Base-by-base conservation (phyloP, 2,888 invertebrate genomes). In the Entomobrya multifasciata region DNA sequence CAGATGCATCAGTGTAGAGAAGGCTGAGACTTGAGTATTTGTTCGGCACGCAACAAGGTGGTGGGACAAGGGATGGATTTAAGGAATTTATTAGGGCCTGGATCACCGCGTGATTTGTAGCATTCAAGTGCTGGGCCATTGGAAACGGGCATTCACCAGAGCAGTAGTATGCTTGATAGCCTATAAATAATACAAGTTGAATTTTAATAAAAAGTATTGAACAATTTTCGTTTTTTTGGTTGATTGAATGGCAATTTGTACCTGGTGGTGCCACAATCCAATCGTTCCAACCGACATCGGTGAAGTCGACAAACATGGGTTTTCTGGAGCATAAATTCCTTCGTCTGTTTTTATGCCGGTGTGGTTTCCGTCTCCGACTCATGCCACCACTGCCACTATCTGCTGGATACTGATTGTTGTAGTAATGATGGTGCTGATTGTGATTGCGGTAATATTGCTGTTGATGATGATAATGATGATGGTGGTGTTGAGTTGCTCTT, bases 41-140 rank as follows among this genome's bases (percentile, higher is more conserved):
- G 89, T 98, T 98, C 65, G 99, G 99, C 85, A 99, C 97, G 93
- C 99, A 99, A 93, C 99, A 99, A 90, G 99, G 97, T 93, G 96
- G 96, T 70, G 99, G 99, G 92, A 98, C 98, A 90, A 95, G 94
- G 91, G 95, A 95, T 90, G 98, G 97, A 93, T 97, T 96, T 93
- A 97, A 96, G 90, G 97, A 97, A 94, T 99, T 97, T 92, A 99
- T 97, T 92, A 99, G 94, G 90, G 97, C 98, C 94, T 99, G 99
- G 92, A 99, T 97, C 92, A 99, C 98, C 90, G 99, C 99, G 93
- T 99, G 99, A 93, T 99, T 99, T 87, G 99, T 98, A 90, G 98
- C 96, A 93, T 99, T 99, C 81, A 98, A 93, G 93, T 98, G 97
- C 92, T 98, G 97, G 80, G 97, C 95, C 92, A 99, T 94, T 30